Evolutionary conservation across 1,140 invertebrate genomes (phyloP).

Genomic region (Drosophila ambigua): DNA sequence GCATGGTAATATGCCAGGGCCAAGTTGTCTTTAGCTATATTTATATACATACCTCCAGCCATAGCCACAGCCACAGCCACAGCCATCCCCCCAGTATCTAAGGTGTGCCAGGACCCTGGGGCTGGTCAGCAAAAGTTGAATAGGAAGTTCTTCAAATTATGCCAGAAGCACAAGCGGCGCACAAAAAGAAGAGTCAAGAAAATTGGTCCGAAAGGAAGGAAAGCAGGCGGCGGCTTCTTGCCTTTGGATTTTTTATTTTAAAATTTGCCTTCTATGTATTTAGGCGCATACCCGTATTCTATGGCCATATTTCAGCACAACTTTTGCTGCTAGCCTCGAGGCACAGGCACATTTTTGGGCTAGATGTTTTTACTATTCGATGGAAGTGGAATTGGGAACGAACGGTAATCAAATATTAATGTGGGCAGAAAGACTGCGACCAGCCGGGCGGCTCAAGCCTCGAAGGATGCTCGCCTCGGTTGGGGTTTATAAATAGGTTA

Average conservation of each 20-base stretch:
- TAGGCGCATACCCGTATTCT: slow-evolving; percentile 29
- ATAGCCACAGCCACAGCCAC: no score
- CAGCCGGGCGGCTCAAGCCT: no score
- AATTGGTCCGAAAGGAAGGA: slow-evolving; percentile 31
- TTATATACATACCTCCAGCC: slow-evolving; percentile 18
- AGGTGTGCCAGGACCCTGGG: slow-evolving; percentile 41
- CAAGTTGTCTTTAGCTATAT: slow-evolving; percentile 47
- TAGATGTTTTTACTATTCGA: slow-evolving; percentile 17
- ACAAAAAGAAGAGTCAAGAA: slow-evolving; percentile 28
- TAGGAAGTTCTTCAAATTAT: slow-evolving; percentile 58
- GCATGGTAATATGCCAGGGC: slow-evolving; percentile 53
- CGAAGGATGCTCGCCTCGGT: no score
- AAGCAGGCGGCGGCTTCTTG: background rate
- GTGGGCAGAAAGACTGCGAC: background rate
- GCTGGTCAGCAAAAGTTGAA: slow-evolving; percentile 49
- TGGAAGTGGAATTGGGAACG: slow-evolving; percentile 31
- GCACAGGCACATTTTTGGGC: slow-evolving; percentile 18
- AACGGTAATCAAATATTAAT: slow-evolving; percentile 44
- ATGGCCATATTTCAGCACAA: slow-evolving; percentile 36
- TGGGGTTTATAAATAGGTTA: no score
- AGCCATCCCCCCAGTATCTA: background rate
- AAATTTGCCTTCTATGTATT: slow-evolving; percentile 40
- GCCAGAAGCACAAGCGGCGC: slow-evolving; percentile 27
- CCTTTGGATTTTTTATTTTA: slow-evolving; percentile 37
- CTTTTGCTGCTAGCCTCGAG: slow-evolving; percentile 30